A percentile compares a stretch with the other conserved stretches of the same genome.
Conservation (phyloP, 2,113 vertebrate species). For the Scatophagus argus region DNA sequence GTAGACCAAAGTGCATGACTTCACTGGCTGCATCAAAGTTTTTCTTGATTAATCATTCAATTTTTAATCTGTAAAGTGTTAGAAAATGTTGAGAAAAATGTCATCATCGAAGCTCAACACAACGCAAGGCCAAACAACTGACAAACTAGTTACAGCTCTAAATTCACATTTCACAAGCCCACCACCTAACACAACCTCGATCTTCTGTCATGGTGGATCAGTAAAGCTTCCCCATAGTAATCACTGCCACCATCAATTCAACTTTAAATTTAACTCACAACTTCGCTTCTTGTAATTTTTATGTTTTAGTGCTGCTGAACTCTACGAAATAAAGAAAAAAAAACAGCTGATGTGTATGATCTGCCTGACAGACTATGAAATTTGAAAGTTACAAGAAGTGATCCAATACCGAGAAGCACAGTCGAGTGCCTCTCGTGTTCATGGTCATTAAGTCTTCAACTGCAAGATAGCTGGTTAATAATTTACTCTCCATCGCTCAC, state of each 20-base stretch:
- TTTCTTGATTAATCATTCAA: no score
- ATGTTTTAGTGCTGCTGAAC: neutral
- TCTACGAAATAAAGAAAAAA: neutral
- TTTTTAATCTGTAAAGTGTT: no score
- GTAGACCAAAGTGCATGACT: neutral
- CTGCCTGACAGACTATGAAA: neutral
- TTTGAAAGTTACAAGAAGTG: neutral
- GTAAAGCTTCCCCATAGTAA: no score
- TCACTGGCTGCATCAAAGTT: no score
- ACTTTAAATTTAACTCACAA: no score
- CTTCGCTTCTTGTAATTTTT: neutral
- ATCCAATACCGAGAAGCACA: neutral
- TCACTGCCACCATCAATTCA: no score
- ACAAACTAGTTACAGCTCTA: no score
- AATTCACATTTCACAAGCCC: no score
- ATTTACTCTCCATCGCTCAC: neutral
- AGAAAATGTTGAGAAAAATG: no score
- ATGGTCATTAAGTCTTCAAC: neutral
- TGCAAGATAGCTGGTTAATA: neutral
- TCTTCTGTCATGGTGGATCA: neutral
- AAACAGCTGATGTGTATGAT: neutral
- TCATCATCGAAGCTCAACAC: neutral
- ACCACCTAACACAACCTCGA: no score
- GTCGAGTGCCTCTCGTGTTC: neutral
- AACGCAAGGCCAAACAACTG: neutral